Base-by-base conservation (phyloP, 2,888 invertebrate species). In the Shargacucullia verbasci region DNA sequence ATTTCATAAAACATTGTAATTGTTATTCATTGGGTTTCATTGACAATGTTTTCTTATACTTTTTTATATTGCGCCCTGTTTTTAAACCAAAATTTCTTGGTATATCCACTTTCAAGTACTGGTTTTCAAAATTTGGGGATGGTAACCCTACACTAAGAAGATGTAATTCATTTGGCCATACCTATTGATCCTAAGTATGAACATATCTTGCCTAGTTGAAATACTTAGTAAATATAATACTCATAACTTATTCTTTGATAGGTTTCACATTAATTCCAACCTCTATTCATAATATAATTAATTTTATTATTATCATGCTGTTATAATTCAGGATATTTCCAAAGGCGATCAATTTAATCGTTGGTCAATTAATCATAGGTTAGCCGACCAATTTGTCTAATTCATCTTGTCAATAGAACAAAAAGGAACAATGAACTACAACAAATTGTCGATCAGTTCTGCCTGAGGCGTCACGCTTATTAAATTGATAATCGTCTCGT, bases 331-430 rank as follows among this genome's bases (percentile, higher is more conserved):
- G 49, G 37, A 45, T 44, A 56, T 11, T 34, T 45, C 33, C n/a
- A 58, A 44, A 57, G 33, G 38, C 38, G 43, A 35, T 41, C 48
- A 48, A 53, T 67, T 48, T 49, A 35, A 41, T 52, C 45, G n/a
- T 7, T 25, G 45, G 6, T 68, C 48, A 46, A 73, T 76, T 59
- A 73, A 77, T 77, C 70, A 64, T 40, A 50, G 14, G 7, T 29
- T 43, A 64, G 29, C 25, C 53, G 57, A 33, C 41, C 66, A 61
- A 65, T 76, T 59, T 47, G 48, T 59, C 38, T 64, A 59, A 57
- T 74, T 70, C 52, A 70, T 70, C 70, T 43, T 73, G 59, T 59
- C 75, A 44, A 20, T 27, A 45, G 40, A 54, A 70, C 66, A 77
- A 65, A 73, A 29, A 53, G 29, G 14, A 44, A 56, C 38, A 60